A percentile compares a stretch with the other conserved stretches of the same genome.
Conservation (phyloP, 2,888 invertebrate species). For the Alsophila aescularia region DNA sequence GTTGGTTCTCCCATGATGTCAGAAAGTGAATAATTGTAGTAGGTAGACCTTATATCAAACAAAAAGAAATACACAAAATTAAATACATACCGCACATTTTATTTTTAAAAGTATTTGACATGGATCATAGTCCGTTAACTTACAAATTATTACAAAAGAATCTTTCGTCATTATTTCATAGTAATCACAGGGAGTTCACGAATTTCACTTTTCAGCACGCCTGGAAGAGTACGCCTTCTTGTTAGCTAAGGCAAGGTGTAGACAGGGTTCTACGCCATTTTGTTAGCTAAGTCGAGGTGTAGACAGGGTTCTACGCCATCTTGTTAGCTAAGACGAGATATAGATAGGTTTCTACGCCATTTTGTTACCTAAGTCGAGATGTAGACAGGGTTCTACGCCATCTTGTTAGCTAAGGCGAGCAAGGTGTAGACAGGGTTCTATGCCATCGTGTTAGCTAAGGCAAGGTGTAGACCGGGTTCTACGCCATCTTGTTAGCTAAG, state of each 20-base stretch:
- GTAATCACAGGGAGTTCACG: slow-evolving; percentile 15
- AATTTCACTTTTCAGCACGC: neutral
- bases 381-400: slow-evolving; percentile 88
- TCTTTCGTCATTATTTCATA: slow-evolving; percentile 29
- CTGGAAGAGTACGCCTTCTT: too few species aligned
- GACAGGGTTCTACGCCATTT: too few species aligned
- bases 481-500: slow-evolving; percentile 97
- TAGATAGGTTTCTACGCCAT: too few species aligned
- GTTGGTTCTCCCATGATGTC: too few species aligned
- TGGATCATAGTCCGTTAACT: slow-evolving; percentile 27
- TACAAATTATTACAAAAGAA: slow-evolving; percentile 32
- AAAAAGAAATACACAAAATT: slow-evolving; percentile 11
- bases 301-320: slow-evolving; percentile 90
- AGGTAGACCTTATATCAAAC: neutral
- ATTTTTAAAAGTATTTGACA: slow-evolving; percentile 28
- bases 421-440: too few species aligned
- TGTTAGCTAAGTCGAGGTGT: too few species aligned
- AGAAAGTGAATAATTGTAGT: too few species aligned
- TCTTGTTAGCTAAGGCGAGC: too few species aligned
- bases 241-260: too few species aligned
- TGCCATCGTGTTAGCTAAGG: too few species aligned
- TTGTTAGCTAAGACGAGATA: slow-evolving; percentile 95
- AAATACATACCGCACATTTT: slow-evolving; percentile 31
- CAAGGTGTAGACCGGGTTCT: slow-evolving; percentile 8
- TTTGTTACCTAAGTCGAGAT: too few species aligned